Evolutionary conservation across 2,113 vertebrate species (phyloP).

Genomic region (Cololabis saira): DNA sequence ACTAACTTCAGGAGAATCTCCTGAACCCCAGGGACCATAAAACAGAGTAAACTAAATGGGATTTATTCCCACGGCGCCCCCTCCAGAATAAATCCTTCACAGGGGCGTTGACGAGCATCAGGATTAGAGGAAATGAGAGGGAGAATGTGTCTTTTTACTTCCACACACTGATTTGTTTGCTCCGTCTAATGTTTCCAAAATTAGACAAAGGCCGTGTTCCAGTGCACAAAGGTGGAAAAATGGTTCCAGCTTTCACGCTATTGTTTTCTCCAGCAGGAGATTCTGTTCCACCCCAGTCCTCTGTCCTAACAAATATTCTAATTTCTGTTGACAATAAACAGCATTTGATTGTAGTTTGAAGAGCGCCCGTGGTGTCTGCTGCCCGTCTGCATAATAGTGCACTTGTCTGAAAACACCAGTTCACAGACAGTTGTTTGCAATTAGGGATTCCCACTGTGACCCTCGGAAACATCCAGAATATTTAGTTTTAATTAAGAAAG

Average conservation of each 20-base stretch:
- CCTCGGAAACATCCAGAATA: background rate
- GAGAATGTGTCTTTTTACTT: background rate
- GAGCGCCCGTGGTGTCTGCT: background rate
- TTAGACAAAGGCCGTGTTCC: background rate
- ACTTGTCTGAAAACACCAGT: conserved; percentile 46
- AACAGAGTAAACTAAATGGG: too few species aligned
- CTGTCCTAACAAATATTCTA: conserved; percentile 29
- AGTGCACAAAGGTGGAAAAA: background rate
- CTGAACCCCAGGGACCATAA: too few species aligned
- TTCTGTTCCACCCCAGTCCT: conserved; percentile 4
- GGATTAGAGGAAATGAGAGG: too few species aligned
- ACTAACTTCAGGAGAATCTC: too few species aligned
- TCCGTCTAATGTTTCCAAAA: conserved; percentile 11
- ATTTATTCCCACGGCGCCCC: too few species aligned
- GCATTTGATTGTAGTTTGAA: conserved; percentile 22
- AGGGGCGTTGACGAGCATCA: too few species aligned
- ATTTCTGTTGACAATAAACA: conserved; percentile 17
- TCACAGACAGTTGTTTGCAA: conserved; percentile 54
- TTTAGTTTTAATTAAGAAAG: background rate
- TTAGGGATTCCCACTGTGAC: conserved; percentile 47
- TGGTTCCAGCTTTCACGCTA: background rate
- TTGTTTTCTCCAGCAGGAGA: conserved; percentile 9
- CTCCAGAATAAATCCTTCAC: too few species aligned
- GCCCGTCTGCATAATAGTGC: conserved; percentile 37
- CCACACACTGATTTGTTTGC: conserved; percentile 15